Conservation (phyloP, 2,113 vertebrate species). For the Paratilapia polleni region DNA sequence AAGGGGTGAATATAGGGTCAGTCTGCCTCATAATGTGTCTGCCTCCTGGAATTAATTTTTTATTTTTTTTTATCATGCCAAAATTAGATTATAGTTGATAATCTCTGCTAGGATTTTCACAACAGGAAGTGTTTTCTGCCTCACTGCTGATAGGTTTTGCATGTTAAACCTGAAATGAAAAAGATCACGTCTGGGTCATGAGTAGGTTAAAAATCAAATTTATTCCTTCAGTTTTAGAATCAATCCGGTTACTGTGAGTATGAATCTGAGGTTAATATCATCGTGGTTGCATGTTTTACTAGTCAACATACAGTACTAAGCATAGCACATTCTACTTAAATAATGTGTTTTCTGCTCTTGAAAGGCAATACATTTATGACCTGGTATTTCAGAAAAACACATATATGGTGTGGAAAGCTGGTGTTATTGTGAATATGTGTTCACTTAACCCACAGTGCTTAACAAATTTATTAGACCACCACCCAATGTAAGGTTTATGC, state of each 20-base stretch:
- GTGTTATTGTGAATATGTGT: too few relatives aligned
- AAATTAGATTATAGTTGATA: constrained; percentile 36
- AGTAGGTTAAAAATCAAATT: constrained; percentile 2
- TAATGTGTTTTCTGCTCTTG: neutral
- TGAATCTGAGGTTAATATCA: too few relatives aligned
- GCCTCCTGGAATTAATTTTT: neutral
- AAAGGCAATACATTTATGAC: neutral
- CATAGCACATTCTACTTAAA: too few relatives aligned
- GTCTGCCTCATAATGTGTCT: constrained; percentile 2
- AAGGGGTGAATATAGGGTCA: constrained; percentile 34
- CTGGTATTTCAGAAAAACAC: neutral
- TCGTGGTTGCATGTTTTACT: neutral
- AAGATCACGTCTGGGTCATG: neutral
- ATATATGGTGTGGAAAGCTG: neutral
- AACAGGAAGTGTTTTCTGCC: constrained; percentile 3
- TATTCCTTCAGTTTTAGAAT: neutral
- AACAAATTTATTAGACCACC: too few relatives aligned
- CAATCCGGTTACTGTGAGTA: too few relatives aligned
- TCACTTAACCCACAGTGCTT: too few relatives aligned
- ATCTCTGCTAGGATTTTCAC: constrained; percentile 19
- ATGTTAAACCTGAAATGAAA: neutral
- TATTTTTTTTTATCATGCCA: neutral
- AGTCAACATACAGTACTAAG: neutral
- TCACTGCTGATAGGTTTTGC: constrained; percentile 2
- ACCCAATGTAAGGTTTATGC: too few relatives aligned